phyloP scores from a whole-genome alignment of 2,797 vertebrate genomes.

The Florisuga fusca region DNA sequence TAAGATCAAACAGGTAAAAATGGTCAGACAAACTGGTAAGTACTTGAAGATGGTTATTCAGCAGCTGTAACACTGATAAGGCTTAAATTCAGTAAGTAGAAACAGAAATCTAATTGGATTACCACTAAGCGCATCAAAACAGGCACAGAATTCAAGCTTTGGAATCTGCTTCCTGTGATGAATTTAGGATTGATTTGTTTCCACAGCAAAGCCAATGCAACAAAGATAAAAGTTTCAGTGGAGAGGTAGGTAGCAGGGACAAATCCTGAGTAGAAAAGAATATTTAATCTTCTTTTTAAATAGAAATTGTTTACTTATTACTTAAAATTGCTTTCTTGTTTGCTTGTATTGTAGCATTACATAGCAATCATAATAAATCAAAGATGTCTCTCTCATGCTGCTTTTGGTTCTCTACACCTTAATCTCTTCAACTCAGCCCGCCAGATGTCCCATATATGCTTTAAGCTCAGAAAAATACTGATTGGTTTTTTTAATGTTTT shows the following conservation, averaged over 20 bases:
- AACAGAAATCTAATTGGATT: not conserved
- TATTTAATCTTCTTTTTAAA: slow-evolving; percentile 22
- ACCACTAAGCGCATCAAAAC: not conserved
- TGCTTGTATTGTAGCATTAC: not conserved
- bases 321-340: not conserved
- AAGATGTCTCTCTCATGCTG: not conserved
- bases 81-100: not conserved
- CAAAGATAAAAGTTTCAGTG: slow-evolving; percentile 41
- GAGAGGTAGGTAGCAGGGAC: not conserved
- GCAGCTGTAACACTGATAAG: not conserved
- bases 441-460: not conserved
- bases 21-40: not conserved
- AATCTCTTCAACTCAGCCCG: not conserved
- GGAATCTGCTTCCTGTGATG: not conserved
- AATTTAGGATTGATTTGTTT: slow-evolving; percentile 54
- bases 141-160: not conserved
- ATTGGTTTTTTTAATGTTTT: not conserved
- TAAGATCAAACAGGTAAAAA: not conserved
- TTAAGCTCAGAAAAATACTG: not conserved
- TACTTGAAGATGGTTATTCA: not conserved
- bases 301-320: not conserved
- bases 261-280: not conserved
- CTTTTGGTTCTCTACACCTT: not conserved
- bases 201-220: slow-evolving; percentile 33
- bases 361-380: not conserved